These are phyloP conservation scores for Macheiramphus alcinus DNA, from an alignment of 2,113 vertebrate species.

Conservation along the genomic window DNA sequence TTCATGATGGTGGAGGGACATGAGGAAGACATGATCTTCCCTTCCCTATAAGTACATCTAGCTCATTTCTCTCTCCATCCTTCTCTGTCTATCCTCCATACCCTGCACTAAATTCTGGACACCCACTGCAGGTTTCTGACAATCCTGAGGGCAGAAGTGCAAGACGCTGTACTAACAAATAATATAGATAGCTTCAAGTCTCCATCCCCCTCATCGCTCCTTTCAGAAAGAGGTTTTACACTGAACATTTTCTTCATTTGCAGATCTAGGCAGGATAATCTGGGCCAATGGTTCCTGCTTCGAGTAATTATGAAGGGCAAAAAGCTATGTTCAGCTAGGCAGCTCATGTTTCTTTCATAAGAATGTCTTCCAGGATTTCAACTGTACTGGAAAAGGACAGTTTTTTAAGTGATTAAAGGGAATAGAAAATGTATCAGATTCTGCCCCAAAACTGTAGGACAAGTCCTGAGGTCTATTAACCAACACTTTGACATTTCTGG, in stretches of 20 bases:
- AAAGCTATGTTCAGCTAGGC: neutral
- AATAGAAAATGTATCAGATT: neutral
- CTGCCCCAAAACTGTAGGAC: neutral
- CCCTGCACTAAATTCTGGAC: neutral
- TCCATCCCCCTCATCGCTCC: neutral
- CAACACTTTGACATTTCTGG: neutral
- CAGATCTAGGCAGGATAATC: neutral
- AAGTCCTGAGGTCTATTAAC: neutral
- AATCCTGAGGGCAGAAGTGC: neutral
- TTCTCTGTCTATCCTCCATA: neutral
- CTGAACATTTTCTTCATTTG: neutral
- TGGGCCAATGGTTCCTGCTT: neutral
- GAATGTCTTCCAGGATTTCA: neutral
- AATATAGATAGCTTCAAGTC: neutral
- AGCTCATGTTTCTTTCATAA: neutral
- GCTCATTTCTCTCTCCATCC: neutral
- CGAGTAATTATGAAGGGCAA: neutral
- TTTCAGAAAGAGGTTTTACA: neutral
- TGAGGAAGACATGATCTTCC: neutral
- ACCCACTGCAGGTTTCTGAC: neutral
- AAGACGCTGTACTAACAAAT: neutral
- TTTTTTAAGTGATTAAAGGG: neutral
- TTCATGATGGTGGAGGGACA: neutral
- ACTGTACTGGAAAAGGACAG: neutral
- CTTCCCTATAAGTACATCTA: neutral